Conservation (phyloP, 2,888 invertebrate genomes). For the Phanerotoma sp. region DNA sequence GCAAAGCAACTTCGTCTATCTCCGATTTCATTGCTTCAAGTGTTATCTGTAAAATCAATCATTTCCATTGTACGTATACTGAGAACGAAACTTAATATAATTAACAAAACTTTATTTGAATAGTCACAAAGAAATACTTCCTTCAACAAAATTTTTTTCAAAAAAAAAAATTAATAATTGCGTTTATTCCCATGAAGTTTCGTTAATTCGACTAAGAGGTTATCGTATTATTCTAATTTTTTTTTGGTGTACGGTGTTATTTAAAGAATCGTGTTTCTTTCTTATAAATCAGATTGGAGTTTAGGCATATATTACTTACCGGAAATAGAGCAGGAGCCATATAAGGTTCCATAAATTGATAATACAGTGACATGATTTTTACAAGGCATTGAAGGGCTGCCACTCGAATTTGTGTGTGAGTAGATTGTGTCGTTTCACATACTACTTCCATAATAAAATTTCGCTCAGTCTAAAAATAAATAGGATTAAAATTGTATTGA, state of each 20-base stretch:
- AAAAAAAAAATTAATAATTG: no score
- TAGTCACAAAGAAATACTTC: no score
- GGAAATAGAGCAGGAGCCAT: constrained; percentile 98
- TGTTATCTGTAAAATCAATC: constrained; percentile 76
- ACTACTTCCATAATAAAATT: constrained; percentile 99
- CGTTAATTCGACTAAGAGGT: no score
- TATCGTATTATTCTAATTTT: no score
- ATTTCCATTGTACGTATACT: no score
- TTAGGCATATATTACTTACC: no score
- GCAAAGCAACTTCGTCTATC: constrained; percentile 92
- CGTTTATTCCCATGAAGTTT: no score
- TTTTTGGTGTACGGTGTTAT: no score
- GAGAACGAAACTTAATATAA: no score
- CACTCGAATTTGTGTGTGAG: constrained; percentile 89
- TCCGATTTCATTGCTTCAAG: constrained; percentile 98
- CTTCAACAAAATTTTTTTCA: no score
- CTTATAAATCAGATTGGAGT: no score
- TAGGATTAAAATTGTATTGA: constrained; percentile 9
- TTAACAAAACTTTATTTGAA: no score
- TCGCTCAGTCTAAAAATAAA: constrained; percentile 70
- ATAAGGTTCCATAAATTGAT: constrained; percentile 98
- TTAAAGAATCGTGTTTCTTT: not conserved
- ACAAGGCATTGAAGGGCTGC: constrained; percentile 98
- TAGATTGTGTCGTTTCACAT: constrained; percentile 96
- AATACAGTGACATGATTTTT: constrained; percentile 97